phyloP scores from a whole-genome alignment of 1,140 invertebrate species.

The Pseudomyrmex gracilis region DNA sequence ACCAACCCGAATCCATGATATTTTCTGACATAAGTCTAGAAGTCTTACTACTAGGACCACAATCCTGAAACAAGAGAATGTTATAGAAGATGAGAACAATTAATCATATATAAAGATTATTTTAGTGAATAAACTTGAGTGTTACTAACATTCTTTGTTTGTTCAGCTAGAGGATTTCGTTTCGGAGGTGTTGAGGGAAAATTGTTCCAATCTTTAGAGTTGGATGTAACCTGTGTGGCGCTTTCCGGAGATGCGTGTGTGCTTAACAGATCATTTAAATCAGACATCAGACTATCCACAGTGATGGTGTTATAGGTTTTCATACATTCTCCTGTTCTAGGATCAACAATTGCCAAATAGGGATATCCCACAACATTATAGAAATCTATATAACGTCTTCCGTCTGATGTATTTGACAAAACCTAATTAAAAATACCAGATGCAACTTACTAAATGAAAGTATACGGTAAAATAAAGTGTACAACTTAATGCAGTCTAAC shows the following conservation, averaged over 20 bases:
- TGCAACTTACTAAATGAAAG: constrained; percentile 8
- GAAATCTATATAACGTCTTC: constrained; percentile 89
- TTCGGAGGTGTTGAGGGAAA: constrained; percentile 65
- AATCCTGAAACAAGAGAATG: constrained; percentile 63
- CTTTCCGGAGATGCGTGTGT: constrained; percentile 83
- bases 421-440: constrained; percentile 84
- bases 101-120: not conserved
- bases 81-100: constrained; percentile 5
- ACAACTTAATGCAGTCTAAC: constrained; percentile 39
- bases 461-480: not conserved
- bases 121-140: constrained; percentile 29
- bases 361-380: constrained; percentile 90
- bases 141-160: constrained; percentile 51
- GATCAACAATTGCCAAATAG: constrained; percentile 91
- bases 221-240: constrained; percentile 73
- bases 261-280: constrained; percentile 83
- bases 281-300: constrained; percentile 81
- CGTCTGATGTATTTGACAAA: constrained; percentile 89
- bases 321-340: constrained; percentile 90
- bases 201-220: constrained; percentile 73
- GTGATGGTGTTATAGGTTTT: constrained; percentile 86
- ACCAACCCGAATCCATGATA: constrained; percentile 45
- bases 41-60: constrained; percentile 68
- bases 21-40: constrained; percentile 76
- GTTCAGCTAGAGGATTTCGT: constrained; percentile 63